Evolutionary conservation across 2,797 vertebrate species (phyloP).

Genomic region (Loris lydekkerianus): DNA sequence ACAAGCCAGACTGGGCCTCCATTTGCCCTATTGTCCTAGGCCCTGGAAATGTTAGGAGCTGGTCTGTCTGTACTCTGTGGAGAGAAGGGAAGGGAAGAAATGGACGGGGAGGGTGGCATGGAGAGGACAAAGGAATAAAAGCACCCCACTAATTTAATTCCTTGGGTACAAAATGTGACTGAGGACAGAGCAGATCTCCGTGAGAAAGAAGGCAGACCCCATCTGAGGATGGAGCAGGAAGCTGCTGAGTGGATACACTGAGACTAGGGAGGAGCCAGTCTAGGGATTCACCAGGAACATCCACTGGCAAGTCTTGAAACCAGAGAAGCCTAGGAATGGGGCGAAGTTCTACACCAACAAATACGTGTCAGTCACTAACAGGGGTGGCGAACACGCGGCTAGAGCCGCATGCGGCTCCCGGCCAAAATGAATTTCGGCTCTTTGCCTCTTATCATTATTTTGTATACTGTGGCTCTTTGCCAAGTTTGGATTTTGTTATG

Average conservation of each 20-base stretch:
- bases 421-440: too few relatives aligned
- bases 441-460: too few relatives aligned
- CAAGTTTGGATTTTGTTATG: too few relatives aligned
- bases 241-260: rapidly evolving
- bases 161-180: not conserved
- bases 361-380: not conserved
- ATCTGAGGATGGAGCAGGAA: not conserved
- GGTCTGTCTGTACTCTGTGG: not conserved
- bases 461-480: too few relatives aligned
- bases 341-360: not conserved
- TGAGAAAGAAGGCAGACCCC: not conserved
- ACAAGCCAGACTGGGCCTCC: not conserved
- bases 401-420: too few relatives aligned
- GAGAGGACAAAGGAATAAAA: not conserved
- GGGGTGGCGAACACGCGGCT: too few relatives aligned
- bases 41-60: not conserved
- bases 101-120: not conserved
- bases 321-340: not conserved
- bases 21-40: not conserved
- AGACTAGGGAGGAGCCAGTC: not conserved
- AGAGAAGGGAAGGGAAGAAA: not conserved
- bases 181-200: not conserved
- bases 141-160: not conserved
- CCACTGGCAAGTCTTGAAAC: not conserved
- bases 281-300: not conserved